These are phyloP conservation scores for Drosophila macrospina DNA, from an alignment of 2,888 invertebrate species.

Conservation along the genomic window DNA sequence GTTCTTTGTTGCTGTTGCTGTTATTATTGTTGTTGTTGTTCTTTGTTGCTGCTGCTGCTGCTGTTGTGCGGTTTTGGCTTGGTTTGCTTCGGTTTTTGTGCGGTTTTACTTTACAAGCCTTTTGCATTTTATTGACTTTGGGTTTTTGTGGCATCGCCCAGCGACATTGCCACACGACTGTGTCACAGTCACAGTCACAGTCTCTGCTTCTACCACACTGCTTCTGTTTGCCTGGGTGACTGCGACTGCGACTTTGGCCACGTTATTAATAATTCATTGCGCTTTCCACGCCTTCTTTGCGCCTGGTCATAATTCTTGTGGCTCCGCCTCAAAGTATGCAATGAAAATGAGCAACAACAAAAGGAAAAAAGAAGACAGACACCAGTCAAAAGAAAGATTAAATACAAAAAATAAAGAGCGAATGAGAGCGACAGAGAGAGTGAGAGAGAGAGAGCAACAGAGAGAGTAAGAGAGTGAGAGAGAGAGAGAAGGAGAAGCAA, in stretches of 20 bases:
- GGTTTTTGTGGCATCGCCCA: constrained; percentile 27
- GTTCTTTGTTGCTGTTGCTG: constrained; percentile 7
- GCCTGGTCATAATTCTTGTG: constrained; percentile 67
- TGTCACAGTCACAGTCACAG: background rate
- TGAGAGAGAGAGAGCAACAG: constrained; percentile 23
- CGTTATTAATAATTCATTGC: constrained; percentile 78
- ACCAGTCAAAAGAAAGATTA: constrained; percentile 10
- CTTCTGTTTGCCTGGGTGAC: background rate
- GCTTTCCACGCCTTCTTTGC: constrained; percentile 67
- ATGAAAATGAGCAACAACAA: constrained; percentile 39
- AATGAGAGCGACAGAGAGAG: background rate
- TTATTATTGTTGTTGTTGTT: constrained; percentile 6
- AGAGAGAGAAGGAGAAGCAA: constrained; percentile 33
- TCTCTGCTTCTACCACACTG: background rate
- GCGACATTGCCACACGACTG: background rate
- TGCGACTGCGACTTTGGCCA: constrained; percentile 30
- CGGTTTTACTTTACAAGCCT: constrained; percentile 38
- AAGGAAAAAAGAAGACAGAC: too few species aligned
- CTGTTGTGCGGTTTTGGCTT: constrained; percentile 19
- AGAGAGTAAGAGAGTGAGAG: background rate
- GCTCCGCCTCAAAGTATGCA: constrained; percentile 66
- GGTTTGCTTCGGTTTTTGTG: constrained; percentile 20
- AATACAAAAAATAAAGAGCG: constrained; percentile 12
- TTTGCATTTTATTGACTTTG: constrained; percentile 46
- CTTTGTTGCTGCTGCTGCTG: constrained; percentile 14